Base-by-base conservation (phyloP, 2,113 vertebrate genomes). In the Semicossyphus pulcher region DNA sequence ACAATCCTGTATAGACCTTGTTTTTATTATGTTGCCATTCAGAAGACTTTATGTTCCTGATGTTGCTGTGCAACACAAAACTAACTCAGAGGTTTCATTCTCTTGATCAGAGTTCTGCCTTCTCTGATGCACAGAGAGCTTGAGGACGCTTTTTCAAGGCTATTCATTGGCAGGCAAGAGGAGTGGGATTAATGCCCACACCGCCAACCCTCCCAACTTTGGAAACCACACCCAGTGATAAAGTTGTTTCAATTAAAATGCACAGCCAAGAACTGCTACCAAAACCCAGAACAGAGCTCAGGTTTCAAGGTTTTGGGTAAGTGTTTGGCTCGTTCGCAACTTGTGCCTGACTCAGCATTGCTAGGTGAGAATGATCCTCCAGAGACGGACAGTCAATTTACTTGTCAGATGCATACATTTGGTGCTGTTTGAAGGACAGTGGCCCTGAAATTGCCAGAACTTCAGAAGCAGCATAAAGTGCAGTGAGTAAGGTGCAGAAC, bases 311-410 rank as follows among this genome's bases (percentile, higher is more conserved):
- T n/a, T n/a, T n/a, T 4, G 11, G 11, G 36, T 14, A 14, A 11
- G 36, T 34, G 32, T 34, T 34, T 34, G 10, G 32, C 32, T 34
- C 3, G 36, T 7, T 37, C 10, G 9, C 34, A 36, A 12, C 34
- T 36, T 36, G 95, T 97, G 67, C 96, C 96, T 1, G 97, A 98
- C 88, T 97, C 96, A 1, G 96, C 97, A 81, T 93, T 98, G 70
- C 88, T 97, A 25, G 96, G 96, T 1, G 96, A 97, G 85, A 95
- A 73, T 76, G 97, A 97, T 72, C 88, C 87, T 16, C 89, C 94
- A 78, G 95, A 95, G 60, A 91, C 93, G 77, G 95, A 95, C 0
- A 94, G 66, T 94, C 92, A 47, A 87, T 92, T 63, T 93, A 94
- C 6, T 88, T 92, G 53, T 78, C 85, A 18, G 96, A 98, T 82